Base-by-base conservation (phyloP, 2,797 vertebrate species). In the Alcedo atthis region DNA sequence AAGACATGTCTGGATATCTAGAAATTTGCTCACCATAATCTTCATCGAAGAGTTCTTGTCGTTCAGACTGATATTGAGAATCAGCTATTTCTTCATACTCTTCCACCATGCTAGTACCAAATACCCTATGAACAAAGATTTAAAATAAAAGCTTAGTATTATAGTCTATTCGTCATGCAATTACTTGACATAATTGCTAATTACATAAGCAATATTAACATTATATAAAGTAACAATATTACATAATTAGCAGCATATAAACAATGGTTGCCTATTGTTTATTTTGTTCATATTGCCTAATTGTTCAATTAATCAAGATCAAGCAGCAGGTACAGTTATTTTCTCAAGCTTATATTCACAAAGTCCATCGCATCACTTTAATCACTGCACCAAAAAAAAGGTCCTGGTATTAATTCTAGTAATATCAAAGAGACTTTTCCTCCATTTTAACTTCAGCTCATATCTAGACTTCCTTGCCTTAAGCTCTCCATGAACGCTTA, bases 91-190 rank as follows among this genome's bases (percentile, higher is more conserved):
- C 99, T 93, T 99, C 99, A 95, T 99, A 99, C 88, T 99, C 99
- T 97, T 99, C 99, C 88, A 99, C 99, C 99, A 99, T 99, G 96
- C 99, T 99, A 83, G 99, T 99, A 92, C 99, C 99, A 97, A 99
- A 99, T 68, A 99, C 99, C 96, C 99, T 99, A 67, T 5, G 33
- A 92, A 85, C 10, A 64, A 71, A 57, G 94, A 90, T 91, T 91
- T 66, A 85, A 81, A 90, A 94, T 7, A 61, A 80, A 87, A 53
- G 2, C 2, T 6, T n/a, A n/a, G 0, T 30, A 59, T 87, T 79
- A 83, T 79, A 83, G 37, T 32, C 37, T 54, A 61, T 35, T 25
- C 42, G 20, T 18, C 15, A 30, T 15, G 15, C 20, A 70, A 37
- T 48, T 28, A 55, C 35, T 22, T n/a, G 9, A 71, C 9, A 49